phyloP scores from a whole-genome alignment of 2,113 vertebrate species.

The Myiagra hebetior region DNA sequence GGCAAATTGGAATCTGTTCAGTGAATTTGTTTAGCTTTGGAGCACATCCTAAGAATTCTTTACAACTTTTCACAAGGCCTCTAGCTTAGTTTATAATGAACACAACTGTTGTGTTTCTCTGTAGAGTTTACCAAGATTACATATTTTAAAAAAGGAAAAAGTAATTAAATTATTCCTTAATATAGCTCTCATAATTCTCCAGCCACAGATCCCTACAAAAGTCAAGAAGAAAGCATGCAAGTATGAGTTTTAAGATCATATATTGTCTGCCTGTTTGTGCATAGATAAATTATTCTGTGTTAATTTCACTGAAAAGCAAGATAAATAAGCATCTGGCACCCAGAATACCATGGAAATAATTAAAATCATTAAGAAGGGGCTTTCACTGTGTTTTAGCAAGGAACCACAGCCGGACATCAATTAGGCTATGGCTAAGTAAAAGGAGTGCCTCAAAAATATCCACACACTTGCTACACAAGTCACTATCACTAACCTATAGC shows the following conservation, averaged over 20 bases:
- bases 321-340: not conserved
- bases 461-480: not conserved
- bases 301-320: not conserved
- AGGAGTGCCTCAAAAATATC: not conserved
- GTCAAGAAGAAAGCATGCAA: not conserved
- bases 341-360: not conserved
- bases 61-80: not conserved
- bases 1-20: not conserved
- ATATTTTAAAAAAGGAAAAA: not conserved
- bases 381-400: not conserved
- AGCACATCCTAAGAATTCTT: not conserved
- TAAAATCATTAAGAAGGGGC: not conserved
- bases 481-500: not conserved
- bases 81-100: not conserved
- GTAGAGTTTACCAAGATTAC: not conserved
- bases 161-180: not conserved
- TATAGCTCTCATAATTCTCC: not conserved
- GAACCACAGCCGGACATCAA: not conserved
- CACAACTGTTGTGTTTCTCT: not conserved
- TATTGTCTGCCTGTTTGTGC: rapidly evolving
- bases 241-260: not conserved
- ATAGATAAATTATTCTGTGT: not conserved
- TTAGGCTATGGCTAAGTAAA: not conserved
- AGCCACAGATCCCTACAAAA: not conserved
- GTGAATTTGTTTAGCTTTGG: not conserved